A percentile compares a stretch with the other conserved stretches of the same genome.
These are phyloP conservation scores for Tachyglossus aculeatus DNA, from an alignment of 2,797 vertebrate genomes.

Conservation along the genomic window DNA sequence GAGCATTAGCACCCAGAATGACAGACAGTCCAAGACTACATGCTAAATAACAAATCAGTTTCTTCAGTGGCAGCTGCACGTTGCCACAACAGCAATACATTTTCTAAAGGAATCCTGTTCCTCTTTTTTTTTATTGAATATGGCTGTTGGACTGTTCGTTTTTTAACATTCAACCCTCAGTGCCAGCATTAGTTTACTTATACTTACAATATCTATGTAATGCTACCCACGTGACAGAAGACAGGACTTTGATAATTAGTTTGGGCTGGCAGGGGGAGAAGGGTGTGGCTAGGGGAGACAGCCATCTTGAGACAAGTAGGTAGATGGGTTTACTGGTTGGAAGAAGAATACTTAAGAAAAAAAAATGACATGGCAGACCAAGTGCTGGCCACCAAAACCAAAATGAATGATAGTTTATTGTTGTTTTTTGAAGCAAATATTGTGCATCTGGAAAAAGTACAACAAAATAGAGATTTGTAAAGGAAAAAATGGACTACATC, in stretches of 20 bases:
- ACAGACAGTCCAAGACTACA: conserved; percentile 80
- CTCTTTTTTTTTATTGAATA: conserved; percentile 56
- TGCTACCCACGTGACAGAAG: conserved; percentile 64
- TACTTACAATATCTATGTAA: conserved; percentile 62
- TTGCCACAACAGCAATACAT: conserved; percentile 74
- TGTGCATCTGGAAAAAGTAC: conserved; percentile 39
- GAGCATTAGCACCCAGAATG: conserved; percentile 83
- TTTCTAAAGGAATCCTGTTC: conserved; percentile 68
- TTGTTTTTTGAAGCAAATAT: conserved; percentile 16
- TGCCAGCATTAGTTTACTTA: conserved; percentile 63
- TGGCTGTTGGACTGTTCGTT: conserved; percentile 68
- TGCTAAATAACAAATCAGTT: conserved; percentile 82
- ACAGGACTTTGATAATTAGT: conserved; percentile 66
- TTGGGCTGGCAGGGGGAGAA: conserved; percentile 57
- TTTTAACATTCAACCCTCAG: conserved; percentile 59
- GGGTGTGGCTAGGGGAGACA: conserved; percentile 27
- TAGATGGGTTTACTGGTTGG: conserved; percentile 53
- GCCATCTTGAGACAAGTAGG: conserved; percentile 56
- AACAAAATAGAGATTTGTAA: too few relatives aligned
- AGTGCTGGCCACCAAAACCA: conserved; percentile 6
- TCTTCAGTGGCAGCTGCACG: conserved; percentile 65
- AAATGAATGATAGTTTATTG: conserved; percentile 2
- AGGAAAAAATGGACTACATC: too few relatives aligned
- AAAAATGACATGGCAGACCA: conserved; percentile 40
- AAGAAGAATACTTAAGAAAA: conserved; percentile 24